Percentiles rank a stretch among this genome's conserved stretches.
Conservation (phyloP, 2,888 invertebrate species). For the Norana najaformis region DNA sequence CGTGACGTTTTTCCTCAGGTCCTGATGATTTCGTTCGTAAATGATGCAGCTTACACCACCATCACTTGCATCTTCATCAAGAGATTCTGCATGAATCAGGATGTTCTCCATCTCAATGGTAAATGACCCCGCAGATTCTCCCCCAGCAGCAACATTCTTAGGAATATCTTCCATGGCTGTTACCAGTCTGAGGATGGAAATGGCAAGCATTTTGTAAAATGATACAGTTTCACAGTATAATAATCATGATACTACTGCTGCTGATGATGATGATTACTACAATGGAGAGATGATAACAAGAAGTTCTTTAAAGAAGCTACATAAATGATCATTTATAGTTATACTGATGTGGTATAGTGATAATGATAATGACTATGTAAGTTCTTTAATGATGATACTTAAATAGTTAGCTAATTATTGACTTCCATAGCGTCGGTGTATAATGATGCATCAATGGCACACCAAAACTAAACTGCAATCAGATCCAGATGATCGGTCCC, state of each 20-base stretch:
- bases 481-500: no score
- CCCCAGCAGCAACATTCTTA: not conserved
- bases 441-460: no score
- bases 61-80: not conserved
- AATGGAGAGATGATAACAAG: no score
- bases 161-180: not conserved
- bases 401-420: no score
- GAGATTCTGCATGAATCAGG: not conserved
- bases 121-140: not conserved
- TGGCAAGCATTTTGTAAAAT: not conserved
- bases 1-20: not conserved
- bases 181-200: constrained; percentile 4
- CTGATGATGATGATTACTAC: no score
- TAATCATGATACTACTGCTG: not conserved
- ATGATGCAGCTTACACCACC: not conserved
- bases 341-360: no score
- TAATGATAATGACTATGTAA: no score
- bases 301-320: no score
- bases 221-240: not conserved
- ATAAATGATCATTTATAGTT: no score
- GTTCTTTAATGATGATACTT: no score
- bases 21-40: not conserved
- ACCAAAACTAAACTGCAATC: no score
- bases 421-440: no score
- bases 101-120: not conserved